These are phyloP conservation scores for Brachionus sp. DNA, from an alignment of 1,140 invertebrate species.

Conservation along the genomic window DNA sequence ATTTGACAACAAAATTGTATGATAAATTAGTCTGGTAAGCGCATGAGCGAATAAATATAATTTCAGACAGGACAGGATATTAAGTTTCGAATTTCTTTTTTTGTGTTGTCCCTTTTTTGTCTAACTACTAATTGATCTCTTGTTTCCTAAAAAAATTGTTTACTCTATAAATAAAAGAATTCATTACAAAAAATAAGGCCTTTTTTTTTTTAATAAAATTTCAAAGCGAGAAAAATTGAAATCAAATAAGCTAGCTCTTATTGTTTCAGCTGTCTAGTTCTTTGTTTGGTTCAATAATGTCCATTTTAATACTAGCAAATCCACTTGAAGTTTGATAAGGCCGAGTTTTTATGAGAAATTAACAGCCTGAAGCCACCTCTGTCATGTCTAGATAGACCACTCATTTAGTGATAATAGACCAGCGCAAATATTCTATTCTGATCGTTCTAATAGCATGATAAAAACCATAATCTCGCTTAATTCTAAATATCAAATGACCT, in stretches of 20 bases:
- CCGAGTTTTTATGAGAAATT: neutral
- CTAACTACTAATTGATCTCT: neutral
- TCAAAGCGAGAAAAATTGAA: neutral
- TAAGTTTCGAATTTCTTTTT: neutral
- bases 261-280: slow-evolving; percentile 37
- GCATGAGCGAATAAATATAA: neutral
- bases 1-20: slow-evolving; percentile 4
- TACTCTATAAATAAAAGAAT: neutral
- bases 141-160: neutral
- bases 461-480: neutral
- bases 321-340: neutral
- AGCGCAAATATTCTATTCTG: neutral
- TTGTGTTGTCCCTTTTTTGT: neutral
- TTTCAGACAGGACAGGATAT: neutral
- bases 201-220: neutral
- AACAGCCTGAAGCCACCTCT: neutral
- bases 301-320: neutral
- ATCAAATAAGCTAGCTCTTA: neutral
- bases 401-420: neutral
- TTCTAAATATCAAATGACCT: neutral
- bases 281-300: neutral
- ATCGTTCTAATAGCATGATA: neutral
- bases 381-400: neutral
- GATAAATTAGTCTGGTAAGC: neutral
- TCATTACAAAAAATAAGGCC: neutral